Conservation (phyloP, 2,113 vertebrate genomes). For the Clarias macrocephalus region DNA sequence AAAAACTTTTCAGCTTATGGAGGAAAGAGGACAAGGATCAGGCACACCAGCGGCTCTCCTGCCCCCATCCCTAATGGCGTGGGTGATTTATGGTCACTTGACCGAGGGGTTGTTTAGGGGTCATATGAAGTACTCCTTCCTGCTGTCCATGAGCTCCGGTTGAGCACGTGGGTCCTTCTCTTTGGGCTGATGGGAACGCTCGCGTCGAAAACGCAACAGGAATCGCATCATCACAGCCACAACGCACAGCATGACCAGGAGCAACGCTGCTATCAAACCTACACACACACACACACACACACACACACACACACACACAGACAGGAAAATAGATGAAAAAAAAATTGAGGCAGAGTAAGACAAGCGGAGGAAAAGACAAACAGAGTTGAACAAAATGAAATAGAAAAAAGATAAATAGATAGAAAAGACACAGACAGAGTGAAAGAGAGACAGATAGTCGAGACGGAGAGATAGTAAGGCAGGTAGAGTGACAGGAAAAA, state of each 20-base stretch:
- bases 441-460: background rate
- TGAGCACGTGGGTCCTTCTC: conserved; percentile 78
- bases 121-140: conserved; percentile 87
- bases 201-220: conserved; percentile 79
- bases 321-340: background rate
- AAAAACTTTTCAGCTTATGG: background rate
- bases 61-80: conserved; percentile 20
- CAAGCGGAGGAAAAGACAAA: background rate
- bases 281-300: conserved; percentile 67
- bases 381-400: no score
- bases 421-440: no score
- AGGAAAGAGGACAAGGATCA: conserved; percentile 20
- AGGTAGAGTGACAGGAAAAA: background rate
- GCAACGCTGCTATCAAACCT: conserved; percentile 83
- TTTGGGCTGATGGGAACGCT: conserved; percentile 71
- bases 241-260: conserved; percentile 79
- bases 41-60: conserved; percentile 27
- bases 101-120: background rate
- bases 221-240: conserved; percentile 79
- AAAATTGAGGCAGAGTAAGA: background rate
- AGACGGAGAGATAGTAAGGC: no score
- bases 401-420: no score
- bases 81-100: conserved; percentile 12
- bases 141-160: conserved; percentile 77
- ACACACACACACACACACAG: background rate